Conservation (phyloP, 2,113 vertebrate species). For the Leptodactylus fuscus region DNA sequence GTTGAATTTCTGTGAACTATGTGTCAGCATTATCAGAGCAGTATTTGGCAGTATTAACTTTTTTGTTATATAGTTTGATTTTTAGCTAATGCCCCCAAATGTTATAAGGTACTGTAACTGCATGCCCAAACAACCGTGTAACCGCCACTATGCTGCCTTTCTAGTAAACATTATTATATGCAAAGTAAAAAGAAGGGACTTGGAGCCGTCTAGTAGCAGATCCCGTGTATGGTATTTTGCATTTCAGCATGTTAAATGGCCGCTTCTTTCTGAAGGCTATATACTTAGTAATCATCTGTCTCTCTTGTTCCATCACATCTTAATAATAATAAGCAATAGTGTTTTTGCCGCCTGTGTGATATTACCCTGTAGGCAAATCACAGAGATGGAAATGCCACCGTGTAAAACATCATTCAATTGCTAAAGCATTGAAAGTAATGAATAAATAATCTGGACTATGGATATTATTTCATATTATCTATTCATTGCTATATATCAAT, state of each 20-base stretch:
- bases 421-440: background rate
- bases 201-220: background rate
- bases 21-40: too few species aligned
- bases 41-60: background rate
- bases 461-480: background rate
- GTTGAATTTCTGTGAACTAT: background rate
- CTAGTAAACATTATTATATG: background rate
- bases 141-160: background rate
- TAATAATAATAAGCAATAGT: background rate
- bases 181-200: background rate
- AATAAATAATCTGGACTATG: slow-evolving; percentile 15
- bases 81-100: too few species aligned
- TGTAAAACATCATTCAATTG: background rate
- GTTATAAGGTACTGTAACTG: too few species aligned
- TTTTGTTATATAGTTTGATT: too few species aligned
- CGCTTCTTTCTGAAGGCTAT: background rate
- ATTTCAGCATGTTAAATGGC: background rate
- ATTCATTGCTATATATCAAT: background rate
- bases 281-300: background rate
- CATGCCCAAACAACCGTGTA: too few species aligned
- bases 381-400: background rate
- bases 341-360: background rate
- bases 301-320: slow-evolving; percentile 6
- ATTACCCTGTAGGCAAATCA: background rate
- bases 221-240: background rate